Conservation (phyloP, 2,797 vertebrate species). For the Sebastes trivittatus region DNA sequence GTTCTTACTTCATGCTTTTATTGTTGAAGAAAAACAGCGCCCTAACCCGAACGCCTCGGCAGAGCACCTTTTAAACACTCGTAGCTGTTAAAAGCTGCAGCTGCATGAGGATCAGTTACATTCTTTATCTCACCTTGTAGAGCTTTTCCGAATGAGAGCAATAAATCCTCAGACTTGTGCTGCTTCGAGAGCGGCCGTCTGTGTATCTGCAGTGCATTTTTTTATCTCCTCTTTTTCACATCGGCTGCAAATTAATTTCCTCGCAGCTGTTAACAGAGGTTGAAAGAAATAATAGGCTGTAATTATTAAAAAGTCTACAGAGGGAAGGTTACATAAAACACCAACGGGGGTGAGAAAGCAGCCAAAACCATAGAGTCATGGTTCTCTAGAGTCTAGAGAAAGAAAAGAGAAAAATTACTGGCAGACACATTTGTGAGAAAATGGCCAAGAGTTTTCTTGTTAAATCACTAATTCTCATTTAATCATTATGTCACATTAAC, state of each 20-base stretch:
- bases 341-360: conserved; percentile 43
- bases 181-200: conserved; percentile 27
- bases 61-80: conserved; percentile 62
- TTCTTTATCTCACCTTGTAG: conserved; percentile 75
- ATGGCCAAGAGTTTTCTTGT: conserved; percentile 28
- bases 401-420: conserved; percentile 30
- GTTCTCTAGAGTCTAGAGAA: conserved; percentile 20
- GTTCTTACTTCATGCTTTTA: conserved; percentile 56
- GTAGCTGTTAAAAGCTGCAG: conserved; percentile 61
- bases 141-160: conserved; percentile 48
- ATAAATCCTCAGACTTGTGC: conserved; percentile 56
- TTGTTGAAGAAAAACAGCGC: conserved; percentile 65
- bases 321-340: conserved; percentile 64
- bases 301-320: conserved; percentile 67
- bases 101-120: conserved; percentile 73
- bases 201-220: conserved; percentile 10
- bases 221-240: background rate
- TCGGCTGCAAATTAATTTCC: conserved; percentile 66
- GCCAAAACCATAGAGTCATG: conserved; percentile 47
- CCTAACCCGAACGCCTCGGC: conserved; percentile 31
- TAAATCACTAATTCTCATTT: conserved; percentile 42
- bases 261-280: conserved; percentile 70
- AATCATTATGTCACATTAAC: conserved; percentile 40
- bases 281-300: conserved; percentile 47
- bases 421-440: conserved; percentile 38